A percentile compares a stretch with the other conserved stretches of the same genome.
Conservation (phyloP, 2,888 invertebrate species). For the Strigamia crassipes region DNA sequence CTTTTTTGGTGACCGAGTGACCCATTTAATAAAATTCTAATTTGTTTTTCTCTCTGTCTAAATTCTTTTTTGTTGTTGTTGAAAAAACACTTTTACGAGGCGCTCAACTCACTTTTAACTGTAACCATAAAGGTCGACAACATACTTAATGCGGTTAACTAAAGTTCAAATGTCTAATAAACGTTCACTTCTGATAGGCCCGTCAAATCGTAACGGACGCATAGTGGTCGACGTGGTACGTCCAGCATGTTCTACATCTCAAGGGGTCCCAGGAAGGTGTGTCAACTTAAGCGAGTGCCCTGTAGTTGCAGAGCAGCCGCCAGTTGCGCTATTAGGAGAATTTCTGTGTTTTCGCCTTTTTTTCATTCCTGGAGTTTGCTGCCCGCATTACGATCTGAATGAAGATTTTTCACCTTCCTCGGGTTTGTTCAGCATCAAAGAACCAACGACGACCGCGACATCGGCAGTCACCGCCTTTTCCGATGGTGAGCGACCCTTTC, state of each 20-base stretch:
- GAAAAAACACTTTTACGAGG: neutral
- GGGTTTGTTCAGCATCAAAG: neutral
- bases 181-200: neutral
- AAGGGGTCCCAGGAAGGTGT: slow-evolving; percentile 77
- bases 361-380: slow-evolving; percentile 90
- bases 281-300: slow-evolving; percentile 88
- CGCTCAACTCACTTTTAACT: slow-evolving; percentile 2
- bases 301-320: slow-evolving; percentile 62
- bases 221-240: slow-evolving; percentile 54
- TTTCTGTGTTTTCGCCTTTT: slow-evolving; percentile 89
- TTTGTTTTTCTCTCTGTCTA: neutral
- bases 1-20: slow-evolving; percentile 34
- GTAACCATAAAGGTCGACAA: slow-evolving; percentile 1
- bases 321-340: slow-evolving; percentile 69
- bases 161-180: slow-evolving; percentile 6
- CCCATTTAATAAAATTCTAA: slow-evolving; percentile 3
- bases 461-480: slow-evolving; percentile 3
- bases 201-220: slow-evolving; percentile 53
- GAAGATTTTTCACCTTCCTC: neutral
- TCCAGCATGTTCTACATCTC: slow-evolving; percentile 75
- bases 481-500: slow-evolving; percentile 37
- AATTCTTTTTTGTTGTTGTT: neutral
- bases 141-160: neutral
- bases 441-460: neutral
- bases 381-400: slow-evolving; percentile 64